Conservation (phyloP, 2,113 vertebrate species). For the Neomonachus schauinslandi region DNA sequence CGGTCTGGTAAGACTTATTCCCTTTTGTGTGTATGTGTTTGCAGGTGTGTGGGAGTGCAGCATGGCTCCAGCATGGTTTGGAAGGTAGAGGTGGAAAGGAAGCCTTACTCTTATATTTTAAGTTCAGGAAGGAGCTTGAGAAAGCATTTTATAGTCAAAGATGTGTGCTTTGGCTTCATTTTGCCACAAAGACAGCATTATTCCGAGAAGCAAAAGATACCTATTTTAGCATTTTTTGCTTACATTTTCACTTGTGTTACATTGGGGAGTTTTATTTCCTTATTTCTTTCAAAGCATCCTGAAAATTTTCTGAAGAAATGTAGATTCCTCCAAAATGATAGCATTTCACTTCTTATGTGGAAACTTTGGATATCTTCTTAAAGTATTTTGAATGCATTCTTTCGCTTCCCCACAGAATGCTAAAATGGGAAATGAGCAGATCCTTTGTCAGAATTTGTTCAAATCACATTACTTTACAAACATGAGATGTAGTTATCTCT, state of each 20-base stretch:
- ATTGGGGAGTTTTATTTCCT: slow-evolving; percentile 37
- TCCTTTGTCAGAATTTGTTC: neutral
- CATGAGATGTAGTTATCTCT: neutral
- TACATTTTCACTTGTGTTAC: slow-evolving; percentile 19
- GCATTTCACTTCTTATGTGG: slow-evolving; percentile 46
- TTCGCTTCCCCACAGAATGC: neutral
- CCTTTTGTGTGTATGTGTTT: accelerated
- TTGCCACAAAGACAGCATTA: slow-evolving; percentile 24
- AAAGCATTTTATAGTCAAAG: slow-evolving; percentile 43
- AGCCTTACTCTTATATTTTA: slow-evolving; percentile 37
- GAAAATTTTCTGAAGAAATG: slow-evolving; percentile 52
- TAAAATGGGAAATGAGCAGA: neutral
- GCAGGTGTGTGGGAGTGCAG: neutral
- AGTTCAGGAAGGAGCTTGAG: slow-evolving; percentile 37
- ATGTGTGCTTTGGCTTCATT: slow-evolving; percentile 47
- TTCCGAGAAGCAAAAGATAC: slow-evolving; percentile 32
- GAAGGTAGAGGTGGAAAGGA: slow-evolving; percentile 52
- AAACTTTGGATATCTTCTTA: slow-evolving; percentile 48
- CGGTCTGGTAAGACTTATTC: slow-evolving; percentile 94
- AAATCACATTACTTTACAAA: neutral
- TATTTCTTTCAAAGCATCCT: slow-evolving; percentile 47
- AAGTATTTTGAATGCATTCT: slow-evolving; percentile 53
- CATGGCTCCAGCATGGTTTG: neutral
- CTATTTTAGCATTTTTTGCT: slow-evolving; percentile 17
- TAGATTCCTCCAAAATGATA: slow-evolving; percentile 53